Evolutionary conservation across 1,140 invertebrate genomes (phyloP).

Genomic region (Maconellicoccus hirsutus): DNA sequence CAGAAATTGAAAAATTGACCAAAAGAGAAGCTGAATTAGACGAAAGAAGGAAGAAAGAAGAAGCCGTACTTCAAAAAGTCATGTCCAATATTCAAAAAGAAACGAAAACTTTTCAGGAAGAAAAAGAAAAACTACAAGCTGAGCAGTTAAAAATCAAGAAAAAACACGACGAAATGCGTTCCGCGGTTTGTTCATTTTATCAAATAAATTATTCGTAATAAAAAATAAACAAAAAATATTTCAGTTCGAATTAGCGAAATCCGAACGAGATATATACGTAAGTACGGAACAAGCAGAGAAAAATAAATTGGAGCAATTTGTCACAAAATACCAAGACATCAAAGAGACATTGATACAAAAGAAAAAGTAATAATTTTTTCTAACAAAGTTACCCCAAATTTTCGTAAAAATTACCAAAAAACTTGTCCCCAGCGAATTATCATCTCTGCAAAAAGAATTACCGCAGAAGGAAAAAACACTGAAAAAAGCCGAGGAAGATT

Average conservation of each 20-base stretch:
- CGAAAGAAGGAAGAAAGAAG: conserved; percentile 36
- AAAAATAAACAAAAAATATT: conserved; percentile 19
- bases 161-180: conserved; percentile 59
- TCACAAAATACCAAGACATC: conserved; percentile 32
- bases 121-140: conserved; percentile 51
- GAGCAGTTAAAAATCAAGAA: conserved; percentile 56
- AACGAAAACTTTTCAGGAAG: conserved; percentile 41
- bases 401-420: conserved; percentile 20
- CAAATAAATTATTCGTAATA: conserved; percentile 25
- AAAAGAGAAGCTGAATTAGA: conserved; percentile 12
- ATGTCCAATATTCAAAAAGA: conserved; percentile 40
- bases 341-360: conserved; percentile 23
- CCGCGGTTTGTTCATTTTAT: conserved; percentile 37
- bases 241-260: conserved; percentile 59
- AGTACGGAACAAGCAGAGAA: conserved; percentile 64
- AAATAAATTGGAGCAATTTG: conserved; percentile 38
- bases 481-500: conserved; percentile 36
- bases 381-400: too few species aligned
- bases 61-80: conserved; percentile 40
- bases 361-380: too few species aligned
- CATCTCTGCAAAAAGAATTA: background rate
- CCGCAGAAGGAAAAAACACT: background rate
- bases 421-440: conserved; percentile 31
- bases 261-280: conserved; percentile 67
- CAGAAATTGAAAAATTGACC: conserved; percentile 42